A percentile compares a stretch with the other conserved stretches of the same genome.
These are phyloP conservation scores for Zosterops hypoxanthus DNA, from an alignment of 2,113 vertebrate genomes.

Conservation along the genomic window DNA sequence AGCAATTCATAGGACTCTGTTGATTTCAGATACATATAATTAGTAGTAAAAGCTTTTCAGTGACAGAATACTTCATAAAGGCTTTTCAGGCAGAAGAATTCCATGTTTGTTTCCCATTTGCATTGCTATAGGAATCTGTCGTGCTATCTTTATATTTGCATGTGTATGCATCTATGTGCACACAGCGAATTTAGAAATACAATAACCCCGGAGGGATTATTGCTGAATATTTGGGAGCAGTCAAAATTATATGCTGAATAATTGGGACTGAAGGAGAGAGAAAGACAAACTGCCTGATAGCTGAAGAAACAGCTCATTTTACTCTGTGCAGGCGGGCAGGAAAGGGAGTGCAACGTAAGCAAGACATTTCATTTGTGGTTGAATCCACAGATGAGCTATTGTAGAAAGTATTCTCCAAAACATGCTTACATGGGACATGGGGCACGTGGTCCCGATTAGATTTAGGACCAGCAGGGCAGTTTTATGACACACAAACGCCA, in stretches of 20 bases:
- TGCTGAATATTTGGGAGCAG: background rate
- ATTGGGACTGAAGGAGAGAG: background rate
- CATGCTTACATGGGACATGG: constrained; percentile 62
- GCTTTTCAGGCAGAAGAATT: background rate
- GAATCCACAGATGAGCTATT: constrained; percentile 71
- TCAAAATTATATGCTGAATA: background rate
- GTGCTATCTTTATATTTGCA: background rate
- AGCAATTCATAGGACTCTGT: background rate
- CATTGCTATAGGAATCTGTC: background rate
- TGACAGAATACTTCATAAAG: background rate
- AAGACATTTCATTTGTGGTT: constrained; percentile 67
- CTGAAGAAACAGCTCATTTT: constrained; percentile 23
- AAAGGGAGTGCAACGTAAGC: constrained; percentile 60
- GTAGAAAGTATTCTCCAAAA: constrained; percentile 69
- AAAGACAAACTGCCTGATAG: background rate
- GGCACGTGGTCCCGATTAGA: constrained; percentile 72
- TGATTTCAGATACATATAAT: background rate
- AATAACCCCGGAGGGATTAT: background rate
- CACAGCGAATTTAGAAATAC: background rate
- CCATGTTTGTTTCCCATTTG: background rate
- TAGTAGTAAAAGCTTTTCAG: background rate
- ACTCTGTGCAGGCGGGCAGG: constrained; percentile 25
- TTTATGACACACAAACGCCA: constrained; percentile 22
- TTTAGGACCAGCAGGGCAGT: constrained; percentile 64
- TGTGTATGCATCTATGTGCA: background rate